Evolutionary conservation across 2,888 invertebrate species (phyloP), one percentile per base, ranked within the genome.

Genomic region (Nomada ruficornis): DNA sequence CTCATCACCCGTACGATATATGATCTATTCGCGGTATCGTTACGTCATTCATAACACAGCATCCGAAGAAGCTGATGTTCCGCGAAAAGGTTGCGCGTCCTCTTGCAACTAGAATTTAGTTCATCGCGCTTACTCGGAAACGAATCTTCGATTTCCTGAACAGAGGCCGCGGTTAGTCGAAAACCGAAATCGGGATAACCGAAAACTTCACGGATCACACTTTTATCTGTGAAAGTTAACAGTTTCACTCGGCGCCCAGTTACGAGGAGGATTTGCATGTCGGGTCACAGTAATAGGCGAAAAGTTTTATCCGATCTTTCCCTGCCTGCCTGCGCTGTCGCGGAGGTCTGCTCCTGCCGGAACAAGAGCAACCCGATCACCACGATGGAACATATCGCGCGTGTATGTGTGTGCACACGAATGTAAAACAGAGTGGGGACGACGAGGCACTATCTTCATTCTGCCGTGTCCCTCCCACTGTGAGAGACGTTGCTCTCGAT

Each of bases 401-500:
- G 10, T 18, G 10, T 11, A 3, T 23, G 0, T 15, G 18, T 10
- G 20, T 29, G 70, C 15, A 50, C 20, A 50, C 10, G 42, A 64
- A 26, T 26, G 64, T 2, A 9, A 60, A 29, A 4, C 11, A 54
- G 55, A 44, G 54, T 15, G 29, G 55, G 65, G 52, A 2, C 26
- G 26, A 26, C 60, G 15, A 29, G 50, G 47, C 65, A 42, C 79
- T 85, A 85, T 85, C 85, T 85, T 85, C 82, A 47, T 83, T 83
- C 80, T 26, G 74, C 42, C 44, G 65, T 71, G 74, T 85, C 75
- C 78, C 85, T 79, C 77, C 78, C 78, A 82, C 82, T 59, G 36
- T 47, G 85, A 76, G 85, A 86, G 79, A 89, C 86, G 88, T 83
- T 93, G 93, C 93, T 93, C 93, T 89, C 93, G 91, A 93, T 93